Conservation (phyloP, 2,113 vertebrate species). For the Ictidomys tridecemlineatus region DNA sequence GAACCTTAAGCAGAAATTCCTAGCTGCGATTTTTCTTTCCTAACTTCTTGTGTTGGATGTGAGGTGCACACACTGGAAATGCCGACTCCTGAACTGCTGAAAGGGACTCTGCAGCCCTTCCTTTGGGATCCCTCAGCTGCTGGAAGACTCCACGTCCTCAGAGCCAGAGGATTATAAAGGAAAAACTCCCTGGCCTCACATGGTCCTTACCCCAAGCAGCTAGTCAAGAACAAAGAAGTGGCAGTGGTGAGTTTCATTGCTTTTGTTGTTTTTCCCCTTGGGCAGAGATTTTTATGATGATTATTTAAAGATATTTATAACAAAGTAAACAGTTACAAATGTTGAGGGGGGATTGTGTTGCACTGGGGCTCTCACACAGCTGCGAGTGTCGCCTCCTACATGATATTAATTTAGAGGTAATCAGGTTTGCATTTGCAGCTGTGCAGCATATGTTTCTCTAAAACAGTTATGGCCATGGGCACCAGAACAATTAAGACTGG, state of each 20-base stretch:
- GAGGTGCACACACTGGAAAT: not conserved
- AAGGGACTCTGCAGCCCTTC: not conserved
- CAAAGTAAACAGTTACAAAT: conserved; percentile 55
- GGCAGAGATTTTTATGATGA: conserved; percentile 17
- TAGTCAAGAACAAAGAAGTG: not conserved
- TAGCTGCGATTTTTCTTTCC: conserved; percentile 39
- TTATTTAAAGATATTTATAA: conserved; percentile 62
- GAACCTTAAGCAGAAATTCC: conserved; percentile 36
- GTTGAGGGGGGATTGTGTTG: not conserved
- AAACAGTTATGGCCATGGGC: conserved; percentile 65
- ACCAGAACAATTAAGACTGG: conserved; percentile 71
- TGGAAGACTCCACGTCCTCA: not conserved
- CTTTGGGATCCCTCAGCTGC: not conserved
- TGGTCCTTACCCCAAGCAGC: not conserved
- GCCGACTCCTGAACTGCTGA: not conserved
- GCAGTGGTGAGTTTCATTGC: fast-evolving
- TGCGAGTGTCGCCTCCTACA: not conserved
- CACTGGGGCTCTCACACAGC: conserved; percentile 32
- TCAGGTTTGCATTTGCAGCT: conserved; percentile 71
- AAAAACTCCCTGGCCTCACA: conserved; percentile 28
- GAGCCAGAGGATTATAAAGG: not conserved
- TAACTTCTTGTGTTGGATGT: not conserved
- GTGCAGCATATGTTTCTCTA: conserved; percentile 63
- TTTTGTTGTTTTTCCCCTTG: not conserved
- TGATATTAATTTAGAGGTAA: conserved; percentile 79